Evolutionary conservation across 2,797 vertebrate species (phyloP).

Genomic region (Eulemur rubriventer): DNA sequence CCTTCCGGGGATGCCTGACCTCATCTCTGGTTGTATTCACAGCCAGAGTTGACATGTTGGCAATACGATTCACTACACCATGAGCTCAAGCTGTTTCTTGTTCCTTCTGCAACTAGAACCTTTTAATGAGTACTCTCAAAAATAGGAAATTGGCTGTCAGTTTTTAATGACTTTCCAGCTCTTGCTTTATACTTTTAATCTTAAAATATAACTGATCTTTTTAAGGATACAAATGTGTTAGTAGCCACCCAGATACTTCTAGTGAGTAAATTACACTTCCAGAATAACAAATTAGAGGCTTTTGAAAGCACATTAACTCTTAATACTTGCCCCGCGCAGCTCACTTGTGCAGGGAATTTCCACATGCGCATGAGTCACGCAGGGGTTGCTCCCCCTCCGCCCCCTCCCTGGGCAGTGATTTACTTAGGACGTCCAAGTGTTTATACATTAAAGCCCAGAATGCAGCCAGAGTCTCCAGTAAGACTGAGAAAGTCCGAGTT

Average conservation of each 20-base stretch:
- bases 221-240: background rate
- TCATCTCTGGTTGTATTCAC: background rate
- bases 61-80: background rate
- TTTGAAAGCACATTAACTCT: conserved; percentile 1
- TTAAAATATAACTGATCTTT: background rate
- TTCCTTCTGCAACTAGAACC: background rate
- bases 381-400: background rate
- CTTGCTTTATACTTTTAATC: background rate
- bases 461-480: background rate
- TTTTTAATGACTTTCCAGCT: background rate
- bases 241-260: background rate
- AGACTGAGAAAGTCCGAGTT: conserved; percentile 34
- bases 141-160: background rate
- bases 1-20: background rate
- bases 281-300: background rate
- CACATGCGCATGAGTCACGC: conserved; percentile 20
- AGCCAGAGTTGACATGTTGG: background rate
- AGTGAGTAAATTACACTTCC: background rate
- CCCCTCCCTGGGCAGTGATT: background rate
- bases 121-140: conserved; percentile 8
- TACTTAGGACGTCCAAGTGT: background rate
- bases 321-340: background rate
- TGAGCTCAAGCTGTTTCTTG: background rate
- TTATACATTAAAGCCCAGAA: conserved; percentile 40
- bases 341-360: background rate